Percentiles rank a stretch among this genome's conserved stretches.
Evolutionary conservation across 2,113 vertebrate genomes (phyloP).

Genomic region (Motacilla alba): DNA sequence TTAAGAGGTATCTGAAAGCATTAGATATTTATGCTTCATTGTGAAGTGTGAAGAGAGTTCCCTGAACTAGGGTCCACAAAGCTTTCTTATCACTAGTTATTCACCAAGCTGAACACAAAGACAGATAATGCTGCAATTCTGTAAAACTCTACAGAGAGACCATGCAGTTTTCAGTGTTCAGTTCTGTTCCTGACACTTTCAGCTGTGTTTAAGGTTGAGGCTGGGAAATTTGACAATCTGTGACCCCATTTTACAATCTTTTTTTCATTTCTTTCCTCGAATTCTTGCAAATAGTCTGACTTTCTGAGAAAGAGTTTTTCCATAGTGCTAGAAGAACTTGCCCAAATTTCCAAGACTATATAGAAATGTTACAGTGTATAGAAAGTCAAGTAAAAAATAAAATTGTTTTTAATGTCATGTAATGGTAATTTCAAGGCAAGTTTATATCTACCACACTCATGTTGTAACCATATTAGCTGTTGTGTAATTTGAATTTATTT

Average conservation of each 20-base stretch:
- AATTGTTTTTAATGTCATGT: not conserved
- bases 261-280: not conserved
- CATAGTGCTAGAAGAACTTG: not conserved
- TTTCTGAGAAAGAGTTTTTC: rapidly evolving
- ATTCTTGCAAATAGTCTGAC: not conserved
- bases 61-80: not conserved
- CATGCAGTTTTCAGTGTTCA: not conserved
- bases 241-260: not conserved
- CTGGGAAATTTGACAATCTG: not conserved
- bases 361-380: not conserved
- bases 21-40: not conserved
- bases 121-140: not conserved
- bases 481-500: not conserved
- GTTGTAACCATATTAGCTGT: not conserved
- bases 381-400: not conserved
- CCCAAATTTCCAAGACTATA: not conserved
- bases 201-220: not conserved
- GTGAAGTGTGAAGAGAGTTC: not conserved
- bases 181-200: not conserved
- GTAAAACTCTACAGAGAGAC: not conserved
- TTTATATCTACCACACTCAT: not conserved
- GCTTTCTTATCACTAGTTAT: not conserved
- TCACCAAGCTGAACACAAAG: not conserved
- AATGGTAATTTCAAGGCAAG: not conserved
- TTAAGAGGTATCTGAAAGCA: not conserved